phyloP scores from a whole-genome alignment of 1,140 invertebrate genomes.

The Ridgeia piscesae region DNA sequence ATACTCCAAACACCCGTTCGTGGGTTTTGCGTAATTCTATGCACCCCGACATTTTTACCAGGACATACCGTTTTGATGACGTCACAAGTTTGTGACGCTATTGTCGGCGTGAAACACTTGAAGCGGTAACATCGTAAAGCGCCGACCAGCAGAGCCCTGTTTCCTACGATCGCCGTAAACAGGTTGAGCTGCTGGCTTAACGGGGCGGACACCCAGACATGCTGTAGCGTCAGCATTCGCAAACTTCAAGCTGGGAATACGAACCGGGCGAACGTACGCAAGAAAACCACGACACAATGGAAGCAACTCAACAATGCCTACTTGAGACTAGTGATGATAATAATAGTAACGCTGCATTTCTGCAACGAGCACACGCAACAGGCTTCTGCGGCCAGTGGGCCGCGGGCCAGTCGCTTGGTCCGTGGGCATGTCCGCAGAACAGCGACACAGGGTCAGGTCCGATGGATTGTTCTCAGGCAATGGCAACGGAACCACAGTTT shows the following conservation, averaged over 20 bases:
- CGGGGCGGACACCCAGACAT: neutral
- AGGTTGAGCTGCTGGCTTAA: neutral
- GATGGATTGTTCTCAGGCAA: neutral
- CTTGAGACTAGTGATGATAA: neutral
- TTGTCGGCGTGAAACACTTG: neutral
- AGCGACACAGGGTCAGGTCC: neutral
- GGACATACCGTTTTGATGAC: neutral
- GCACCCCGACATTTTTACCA: neutral
- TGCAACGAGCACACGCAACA: neutral
- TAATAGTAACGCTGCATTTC: neutral
- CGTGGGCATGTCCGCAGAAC: neutral
- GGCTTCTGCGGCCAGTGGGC: neutral
- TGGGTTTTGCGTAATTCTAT: neutral
- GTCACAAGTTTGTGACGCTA: neutral
- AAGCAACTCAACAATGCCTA: neutral
- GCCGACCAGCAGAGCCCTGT: neutral
- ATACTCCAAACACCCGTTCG: neutral
- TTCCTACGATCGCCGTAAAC: neutral
- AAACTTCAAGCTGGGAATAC: neutral
- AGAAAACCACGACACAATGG: neutral
- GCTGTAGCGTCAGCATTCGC: neutral
- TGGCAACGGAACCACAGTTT: neutral
- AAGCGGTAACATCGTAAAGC: neutral
- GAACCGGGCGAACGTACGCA: too few species aligned
- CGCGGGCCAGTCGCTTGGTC: neutral